Base-by-base conservation (phyloP, 2,797 vertebrate species). In the Gallirallus australis region DNA sequence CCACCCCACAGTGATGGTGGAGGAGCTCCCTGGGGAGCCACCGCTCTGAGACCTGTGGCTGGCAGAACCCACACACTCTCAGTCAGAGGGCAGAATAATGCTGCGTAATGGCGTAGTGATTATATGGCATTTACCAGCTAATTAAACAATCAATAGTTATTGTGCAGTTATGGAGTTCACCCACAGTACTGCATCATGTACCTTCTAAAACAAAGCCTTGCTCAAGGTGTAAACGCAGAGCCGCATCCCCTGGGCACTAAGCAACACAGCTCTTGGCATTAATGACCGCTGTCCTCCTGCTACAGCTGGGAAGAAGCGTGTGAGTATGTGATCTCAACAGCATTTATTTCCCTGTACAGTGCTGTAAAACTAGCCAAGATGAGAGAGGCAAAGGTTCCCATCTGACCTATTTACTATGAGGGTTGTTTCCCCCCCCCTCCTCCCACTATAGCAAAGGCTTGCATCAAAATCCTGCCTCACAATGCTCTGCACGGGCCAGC, bases 91-190 rank as follows among this genome's bases (percentile, higher is more conserved):
- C 61, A 48, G 81, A 72, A 87, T 78, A 85, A 27, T 30, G 75
- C 89, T 28, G 59, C 0, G 2, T 89, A 96, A 95, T 64, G 60
- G 94, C 88, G 82, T 42, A 60, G 76, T 33, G 73, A 96, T 97
- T 96, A 95, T 48, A 93, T 53, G 53, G 84, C 77, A 75, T 94
- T 97, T 93, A 90, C 54, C 87, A 96, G 89, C 94, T 97, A 97
- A 97, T 96, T 97, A 96, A 96, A 85, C 56, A 92, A 96, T 96
- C 94, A 79, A 86, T 97, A 95, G 94, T 95, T 96, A 90, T 53
- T 95, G 78, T 91, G 90, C 82, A 94, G 79, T 94, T 93, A 92
- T 27, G 35, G 86, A 93, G 90, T 91, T 82, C 69, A 92, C 75
- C 86, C 81, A 47, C 27, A 52, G 59, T n/a, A 52, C 60, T 35